Evolutionary conservation across 2,888 invertebrate species (phyloP).

Genomic region (Buathra laborator): DNA sequence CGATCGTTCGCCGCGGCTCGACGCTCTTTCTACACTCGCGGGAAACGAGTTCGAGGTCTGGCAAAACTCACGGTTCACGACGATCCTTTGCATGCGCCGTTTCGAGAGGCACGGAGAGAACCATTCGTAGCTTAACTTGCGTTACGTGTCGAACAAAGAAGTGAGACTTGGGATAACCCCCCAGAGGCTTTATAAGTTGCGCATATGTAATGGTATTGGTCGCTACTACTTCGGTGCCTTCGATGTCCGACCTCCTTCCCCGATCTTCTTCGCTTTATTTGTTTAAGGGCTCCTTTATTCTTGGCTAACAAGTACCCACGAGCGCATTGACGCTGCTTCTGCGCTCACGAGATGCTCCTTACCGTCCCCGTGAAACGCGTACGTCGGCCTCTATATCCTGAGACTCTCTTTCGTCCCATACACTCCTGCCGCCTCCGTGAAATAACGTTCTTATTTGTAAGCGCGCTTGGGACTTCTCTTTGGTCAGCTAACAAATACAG

Average conservation of each 20-base stretch:
- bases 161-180: conserved; percentile 41
- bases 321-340: conserved; percentile 35
- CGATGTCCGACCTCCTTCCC: conserved; percentile 49
- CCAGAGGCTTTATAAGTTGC: conserved; percentile 35
- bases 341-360: conserved; percentile 30
- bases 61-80: conserved; percentile 7
- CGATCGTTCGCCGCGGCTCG: conserved; percentile 69
- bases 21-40: conserved; percentile 56
- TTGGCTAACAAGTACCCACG: conserved; percentile 59
- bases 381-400: conserved; percentile 41
- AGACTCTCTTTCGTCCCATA: conserved; percentile 27
- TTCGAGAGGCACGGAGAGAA: conserved; percentile 20
- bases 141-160: conserved; percentile 75
- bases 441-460: conserved; percentile 60
- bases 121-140: conserved; percentile 62
- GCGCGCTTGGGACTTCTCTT: conserved; percentile 11
- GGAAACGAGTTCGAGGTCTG: conserved; percentile 55
- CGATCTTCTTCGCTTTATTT: conserved; percentile 62
- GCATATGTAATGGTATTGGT: background rate
- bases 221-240: conserved; percentile 28
- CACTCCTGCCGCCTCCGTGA: conserved; percentile 16
- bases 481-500: conserved; percentile 41
- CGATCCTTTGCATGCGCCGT: conserved; percentile 70
- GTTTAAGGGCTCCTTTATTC: conserved; percentile 64
- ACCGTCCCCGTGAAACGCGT: conserved; percentile 3